Evolutionary conservation across 1,140 invertebrate species (phyloP).

Genomic region (Leptinotarsa lineolata): DNA sequence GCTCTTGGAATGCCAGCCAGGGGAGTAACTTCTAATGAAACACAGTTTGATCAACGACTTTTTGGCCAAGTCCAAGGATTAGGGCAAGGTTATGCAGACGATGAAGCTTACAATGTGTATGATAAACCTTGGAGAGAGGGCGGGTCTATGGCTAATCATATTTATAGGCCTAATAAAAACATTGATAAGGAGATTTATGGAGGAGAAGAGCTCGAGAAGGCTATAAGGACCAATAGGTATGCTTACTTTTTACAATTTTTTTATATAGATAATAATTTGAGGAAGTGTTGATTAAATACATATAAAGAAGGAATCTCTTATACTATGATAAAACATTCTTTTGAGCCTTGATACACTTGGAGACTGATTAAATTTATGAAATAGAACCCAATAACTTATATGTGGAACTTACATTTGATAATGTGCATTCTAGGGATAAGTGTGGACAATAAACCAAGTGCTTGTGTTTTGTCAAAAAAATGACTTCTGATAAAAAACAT

Average conservation of each 20-base stretch:
- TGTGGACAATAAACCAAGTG: too few relatives aligned
- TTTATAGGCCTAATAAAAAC: constrained; percentile 91
- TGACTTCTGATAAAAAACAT: too few relatives aligned
- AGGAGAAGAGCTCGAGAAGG: constrained; percentile 75
- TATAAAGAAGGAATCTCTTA: constrained; percentile 25
- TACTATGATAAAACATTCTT: too few relatives aligned
- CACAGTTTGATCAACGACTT: constrained; percentile 93
- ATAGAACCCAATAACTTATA: too few relatives aligned
- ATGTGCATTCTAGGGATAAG: too few relatives aligned
- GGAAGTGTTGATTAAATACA: background rate
- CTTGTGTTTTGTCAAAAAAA: too few relatives aligned
- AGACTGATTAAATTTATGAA: too few relatives aligned
- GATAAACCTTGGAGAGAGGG: constrained; percentile 91
- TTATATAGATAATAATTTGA: constrained; percentile 48
- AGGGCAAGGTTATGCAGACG: constrained; percentile 90
- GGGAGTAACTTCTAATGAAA: constrained; percentile 71
- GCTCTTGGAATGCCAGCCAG: constrained; percentile 94
- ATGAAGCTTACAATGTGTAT: constrained; percentile 98
- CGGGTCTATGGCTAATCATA: constrained; percentile 80
- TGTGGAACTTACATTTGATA: too few relatives aligned
- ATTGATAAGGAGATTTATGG: constrained; percentile 91
- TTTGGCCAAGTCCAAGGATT: constrained; percentile 96
- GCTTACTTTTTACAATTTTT: background rate
- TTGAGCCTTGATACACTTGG: too few relatives aligned
- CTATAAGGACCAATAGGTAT: constrained; percentile 83